Conservation (phyloP, 2,797 vertebrate species). For the Neosalanx taihuensis region DNA sequence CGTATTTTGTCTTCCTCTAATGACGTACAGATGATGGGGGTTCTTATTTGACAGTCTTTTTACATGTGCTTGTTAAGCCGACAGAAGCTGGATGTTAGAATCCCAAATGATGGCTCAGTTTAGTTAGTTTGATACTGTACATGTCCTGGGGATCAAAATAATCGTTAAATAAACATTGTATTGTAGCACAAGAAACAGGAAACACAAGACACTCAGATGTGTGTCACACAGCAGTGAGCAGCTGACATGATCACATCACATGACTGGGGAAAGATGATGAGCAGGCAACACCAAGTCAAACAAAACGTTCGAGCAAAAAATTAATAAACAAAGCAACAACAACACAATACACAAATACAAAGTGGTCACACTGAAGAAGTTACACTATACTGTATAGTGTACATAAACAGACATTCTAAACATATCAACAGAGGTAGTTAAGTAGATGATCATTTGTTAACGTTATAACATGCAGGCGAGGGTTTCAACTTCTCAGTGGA, state of each 20-base stretch:
- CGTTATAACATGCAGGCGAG: no score
- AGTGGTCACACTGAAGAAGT: background rate
- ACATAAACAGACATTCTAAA: no score
- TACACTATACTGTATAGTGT: background rate
- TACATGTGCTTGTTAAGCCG: no score
- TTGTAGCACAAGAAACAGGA: background rate
- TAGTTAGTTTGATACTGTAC: background rate
- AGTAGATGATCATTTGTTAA: no score
- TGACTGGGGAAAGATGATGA: background rate
- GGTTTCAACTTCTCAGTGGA: background rate
- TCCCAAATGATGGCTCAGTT: background rate
- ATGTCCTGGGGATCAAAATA: background rate
- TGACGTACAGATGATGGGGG: no score
- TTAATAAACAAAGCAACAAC: background rate
- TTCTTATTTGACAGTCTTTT: no score
- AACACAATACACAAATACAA: no score
- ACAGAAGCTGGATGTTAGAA: no score
- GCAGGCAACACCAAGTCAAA: background rate
- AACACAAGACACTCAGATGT: background rate
- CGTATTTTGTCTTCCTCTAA: no score
- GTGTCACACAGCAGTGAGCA: background rate
- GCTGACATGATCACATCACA: background rate
- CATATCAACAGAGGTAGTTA: no score
- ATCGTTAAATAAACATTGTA: background rate
- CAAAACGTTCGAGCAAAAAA: background rate